phyloP scores from a whole-genome alignment of 2,888 invertebrate species.

The Noctua janthina region DNA sequence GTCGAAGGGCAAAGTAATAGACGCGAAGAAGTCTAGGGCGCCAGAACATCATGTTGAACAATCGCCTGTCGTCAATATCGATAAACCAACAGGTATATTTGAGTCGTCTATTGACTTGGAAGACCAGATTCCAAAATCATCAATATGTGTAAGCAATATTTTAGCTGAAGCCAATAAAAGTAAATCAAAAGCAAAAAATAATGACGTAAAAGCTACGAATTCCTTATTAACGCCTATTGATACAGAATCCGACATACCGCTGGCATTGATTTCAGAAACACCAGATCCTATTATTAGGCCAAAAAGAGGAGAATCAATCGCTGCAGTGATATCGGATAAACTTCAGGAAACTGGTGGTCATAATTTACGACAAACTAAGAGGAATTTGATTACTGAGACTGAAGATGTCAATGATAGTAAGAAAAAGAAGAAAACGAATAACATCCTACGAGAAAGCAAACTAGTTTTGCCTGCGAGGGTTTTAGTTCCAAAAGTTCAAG shows the following conservation, averaged over 20 bases:
- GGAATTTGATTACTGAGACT: constrained; percentile 82
- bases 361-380: constrained; percentile 86
- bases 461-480: constrained; percentile 85
- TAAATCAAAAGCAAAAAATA: constrained; percentile 78
- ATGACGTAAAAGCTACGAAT: constrained; percentile 75
- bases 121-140: constrained; percentile 91
- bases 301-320: constrained; percentile 87
- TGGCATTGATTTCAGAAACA: constrained; percentile 84
- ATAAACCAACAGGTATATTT: constrained; percentile 92
- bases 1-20: constrained; percentile 87
- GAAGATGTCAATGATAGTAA: constrained; percentile 84
- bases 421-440: constrained; percentile 85
- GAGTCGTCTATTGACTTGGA: constrained; percentile 93
- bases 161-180: constrained; percentile 83
- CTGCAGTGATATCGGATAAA: constrained; percentile 88
- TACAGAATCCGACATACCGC: constrained; percentile 85
- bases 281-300: constrained; percentile 84
- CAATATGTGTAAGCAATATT: constrained; percentile 86
- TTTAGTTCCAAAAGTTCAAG: constrained; percentile 83
- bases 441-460: constrained; percentile 87
- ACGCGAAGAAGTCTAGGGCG: constrained; percentile 84
- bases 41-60: constrained; percentile 75
- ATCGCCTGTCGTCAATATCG: constrained; percentile 83
- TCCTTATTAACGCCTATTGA: constrained; percentile 81
- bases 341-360: constrained; percentile 86